Conservation (phyloP, 30 jellyfish, hydroid and myxozoan genomes). For the Sanderia malayensis region DNA sequence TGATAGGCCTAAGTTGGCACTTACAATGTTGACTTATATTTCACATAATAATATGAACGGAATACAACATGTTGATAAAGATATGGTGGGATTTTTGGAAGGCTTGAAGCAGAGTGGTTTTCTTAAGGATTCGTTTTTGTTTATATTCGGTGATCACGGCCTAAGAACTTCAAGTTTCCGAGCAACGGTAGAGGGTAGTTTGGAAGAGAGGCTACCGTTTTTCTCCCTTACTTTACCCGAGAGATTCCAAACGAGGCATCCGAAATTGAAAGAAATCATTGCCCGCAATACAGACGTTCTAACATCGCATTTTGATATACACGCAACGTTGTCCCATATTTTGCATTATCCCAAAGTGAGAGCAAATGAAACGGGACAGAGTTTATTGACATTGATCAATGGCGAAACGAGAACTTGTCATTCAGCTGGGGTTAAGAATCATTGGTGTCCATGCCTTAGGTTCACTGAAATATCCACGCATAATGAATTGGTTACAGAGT, state of each 20-base stretch:
- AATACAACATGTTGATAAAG: slow-evolving; percentile 46
- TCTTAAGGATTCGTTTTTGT: slow-evolving; percentile 34
- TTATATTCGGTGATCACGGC: slow-evolving; percentile 77
- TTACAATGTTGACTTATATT: slow-evolving; percentile 37
- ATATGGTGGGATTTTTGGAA: slow-evolving; percentile 10
- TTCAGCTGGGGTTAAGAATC: slow-evolving; percentile 66
- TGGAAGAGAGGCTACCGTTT: slow-evolving; percentile 82
- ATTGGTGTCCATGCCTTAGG: slow-evolving; percentile 81
- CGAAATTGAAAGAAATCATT: not conserved
- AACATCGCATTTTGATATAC: slow-evolving; percentile 75
- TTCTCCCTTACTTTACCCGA: slow-evolving; percentile 57
- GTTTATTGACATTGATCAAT: slow-evolving; percentile 40
- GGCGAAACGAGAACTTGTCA: slow-evolving; percentile 52
- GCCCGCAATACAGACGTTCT: slow-evolving; percentile 21
- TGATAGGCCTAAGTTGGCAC: slow-evolving; percentile 28
- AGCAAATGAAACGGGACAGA: slow-evolving; percentile 26
- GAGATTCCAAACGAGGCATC: slow-evolving; percentile 3
- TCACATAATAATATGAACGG: slow-evolving; percentile 49
- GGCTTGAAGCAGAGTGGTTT: slow-evolving; percentile 35
- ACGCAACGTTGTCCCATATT: slow-evolving; percentile 41
- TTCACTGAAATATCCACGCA: not conserved
- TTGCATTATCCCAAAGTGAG: not conserved
- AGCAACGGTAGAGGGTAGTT: slow-evolving; percentile 56
- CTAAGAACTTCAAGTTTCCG: slow-evolving; percentile 53
- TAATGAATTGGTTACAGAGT: not conserved